Evolutionary conservation across 2,113 vertebrate genomes (phyloP), one percentile per base, ranked within the genome.

Genomic region (Panurus biarmicus): DNA sequence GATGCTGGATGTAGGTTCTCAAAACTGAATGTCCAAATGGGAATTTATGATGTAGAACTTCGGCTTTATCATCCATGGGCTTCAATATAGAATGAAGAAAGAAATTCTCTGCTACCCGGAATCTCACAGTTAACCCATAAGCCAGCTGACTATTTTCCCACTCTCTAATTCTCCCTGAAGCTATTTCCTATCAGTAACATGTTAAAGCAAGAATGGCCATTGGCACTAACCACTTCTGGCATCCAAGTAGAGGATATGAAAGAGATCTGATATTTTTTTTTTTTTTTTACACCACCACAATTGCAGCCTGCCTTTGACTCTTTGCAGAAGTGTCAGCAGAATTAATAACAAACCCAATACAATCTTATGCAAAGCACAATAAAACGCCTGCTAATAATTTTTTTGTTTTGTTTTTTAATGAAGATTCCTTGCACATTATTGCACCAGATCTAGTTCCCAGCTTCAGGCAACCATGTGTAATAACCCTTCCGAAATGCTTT

Each of bases 21-120:
- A 97, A 97, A 97, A 97, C 96, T 90, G 92, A 95, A 92, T 88
- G 95, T 97, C 97, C 96, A 97, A 97, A 97, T 87, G 95, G 95
- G 95, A 97, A 98, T 97, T 97, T 97, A 97, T 95, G 97, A 97
- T 97, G 97, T 96, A 97, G 97, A 97, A 97, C 97, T 97, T 98
- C 95, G 87, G 89, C 89, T 97, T 97, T 97, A 98, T 97, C 97
- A 97, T 93, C 95, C 79, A 82, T 42, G 70, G 89, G 78, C 70
- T 96, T 97, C 95, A 94, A 95, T 92, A 95, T 12, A 74, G 85
- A 91, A 82, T 74, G 94, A 93, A 94, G 82, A 92, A 85, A 94
- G 70, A 85, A 93, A 93, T 93, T 96, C 77, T 88, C n/a, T 89
- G 78, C 91, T 93, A 47, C 83, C 73, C 96, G 90, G 80, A 97